Conservation (phyloP, 2,113 vertebrate genomes). For the Pelecanus crispus region DNA sequence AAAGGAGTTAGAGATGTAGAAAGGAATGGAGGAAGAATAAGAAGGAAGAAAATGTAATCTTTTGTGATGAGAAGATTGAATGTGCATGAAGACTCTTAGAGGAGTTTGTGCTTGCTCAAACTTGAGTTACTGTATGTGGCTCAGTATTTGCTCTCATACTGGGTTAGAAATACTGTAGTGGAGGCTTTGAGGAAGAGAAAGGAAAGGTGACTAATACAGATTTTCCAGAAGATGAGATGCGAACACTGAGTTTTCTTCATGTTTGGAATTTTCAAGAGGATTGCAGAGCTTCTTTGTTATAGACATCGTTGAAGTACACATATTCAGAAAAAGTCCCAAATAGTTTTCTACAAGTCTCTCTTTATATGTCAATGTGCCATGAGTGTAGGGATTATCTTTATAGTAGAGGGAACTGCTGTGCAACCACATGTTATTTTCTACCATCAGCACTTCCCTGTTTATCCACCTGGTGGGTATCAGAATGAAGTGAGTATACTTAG, state of each 20-base stretch:
- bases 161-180: not conserved
- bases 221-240: not conserved
- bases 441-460: not conserved
- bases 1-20: not conserved
- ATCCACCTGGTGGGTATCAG: not conserved
- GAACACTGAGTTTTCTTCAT: not conserved
- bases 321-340: not conserved
- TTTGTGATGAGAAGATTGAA: not conserved
- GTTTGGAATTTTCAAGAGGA: not conserved
- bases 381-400: not conserved
- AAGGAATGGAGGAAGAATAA: not conserved
- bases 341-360: not conserved
- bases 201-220: not conserved
- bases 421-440: not conserved
- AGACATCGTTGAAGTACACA: accelerated
- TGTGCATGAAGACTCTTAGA: not conserved
- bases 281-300: not conserved
- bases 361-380: not conserved
- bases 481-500: not conserved
- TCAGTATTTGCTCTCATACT: accelerated
- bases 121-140: not conserved
- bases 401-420: not conserved
- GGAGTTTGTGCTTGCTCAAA: not conserved
- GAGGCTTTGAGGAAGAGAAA: not conserved
- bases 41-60: not conserved